Conservation (phyloP, 2,797 vertebrate species). For the Nasua narica region DNA sequence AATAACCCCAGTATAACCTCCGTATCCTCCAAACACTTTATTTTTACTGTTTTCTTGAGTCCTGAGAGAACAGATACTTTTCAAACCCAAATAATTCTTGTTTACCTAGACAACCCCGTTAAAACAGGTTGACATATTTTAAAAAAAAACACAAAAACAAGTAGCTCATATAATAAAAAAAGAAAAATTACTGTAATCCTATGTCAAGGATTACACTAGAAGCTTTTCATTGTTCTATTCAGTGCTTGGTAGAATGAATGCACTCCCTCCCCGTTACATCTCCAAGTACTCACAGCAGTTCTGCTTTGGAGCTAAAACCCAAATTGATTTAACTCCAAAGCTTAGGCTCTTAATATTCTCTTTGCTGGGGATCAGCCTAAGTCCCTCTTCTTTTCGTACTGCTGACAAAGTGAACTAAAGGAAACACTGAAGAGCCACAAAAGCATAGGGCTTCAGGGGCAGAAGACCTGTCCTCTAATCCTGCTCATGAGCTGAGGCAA, state of each 20-base stretch:
- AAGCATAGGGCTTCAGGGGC: not conserved
- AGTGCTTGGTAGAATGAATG: accelerated
- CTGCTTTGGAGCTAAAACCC: not conserved
- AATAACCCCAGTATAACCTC: not conserved
- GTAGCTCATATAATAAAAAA: not conserved
- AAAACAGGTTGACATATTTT: not conserved
- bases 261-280: not conserved
- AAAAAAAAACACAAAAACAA: not conserved
- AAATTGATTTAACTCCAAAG: not conserved
- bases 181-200: not conserved
- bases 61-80: not conserved
- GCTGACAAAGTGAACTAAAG: not conserved
- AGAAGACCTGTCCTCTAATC: not conserved
- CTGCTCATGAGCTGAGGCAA: not conserved
- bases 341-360: not conserved
- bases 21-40: not conserved
- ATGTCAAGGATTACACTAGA: not conserved
- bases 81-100: not conserved
- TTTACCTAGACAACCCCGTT: not conserved
- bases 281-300: not conserved
- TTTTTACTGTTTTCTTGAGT: not conserved
- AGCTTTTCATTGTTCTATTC: not conserved
- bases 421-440: not conserved
- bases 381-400: not conserved
- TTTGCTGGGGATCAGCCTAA: not conserved